Conservation (phyloP, 2,797 vertebrate genomes). For the Channa striata region DNA sequence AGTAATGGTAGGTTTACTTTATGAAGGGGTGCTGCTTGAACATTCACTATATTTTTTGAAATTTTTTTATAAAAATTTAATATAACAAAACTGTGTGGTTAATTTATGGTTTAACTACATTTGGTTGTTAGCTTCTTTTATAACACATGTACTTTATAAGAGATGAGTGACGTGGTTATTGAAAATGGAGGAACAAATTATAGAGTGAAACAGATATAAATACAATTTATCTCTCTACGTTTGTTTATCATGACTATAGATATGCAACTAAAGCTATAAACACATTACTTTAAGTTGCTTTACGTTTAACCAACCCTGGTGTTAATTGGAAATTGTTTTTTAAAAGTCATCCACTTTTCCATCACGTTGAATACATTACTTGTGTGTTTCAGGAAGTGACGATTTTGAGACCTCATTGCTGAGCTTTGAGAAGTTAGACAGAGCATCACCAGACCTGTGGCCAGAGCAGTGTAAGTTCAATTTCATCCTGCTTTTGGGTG, state of each 20-base stretch:
- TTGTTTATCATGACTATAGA: neutral
- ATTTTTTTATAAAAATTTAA: too few species aligned
- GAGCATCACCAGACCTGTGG: constrained; percentile 97
- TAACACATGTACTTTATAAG: too few species aligned
- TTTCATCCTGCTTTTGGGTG: neutral
- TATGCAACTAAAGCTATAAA: neutral
- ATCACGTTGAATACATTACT: neutral
- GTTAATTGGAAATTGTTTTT: neutral
- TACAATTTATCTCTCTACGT: neutral
- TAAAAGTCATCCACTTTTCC: neutral
- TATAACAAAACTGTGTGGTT: too few species aligned
- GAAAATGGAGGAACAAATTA: too few species aligned
- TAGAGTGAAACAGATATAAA: too few species aligned
- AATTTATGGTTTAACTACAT: too few species aligned
- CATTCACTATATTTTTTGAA: too few species aligned
- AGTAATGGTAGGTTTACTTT: neutral
- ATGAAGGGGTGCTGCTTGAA: neutral
- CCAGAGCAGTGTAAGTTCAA: constrained; percentile 93
- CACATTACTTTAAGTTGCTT: neutral
- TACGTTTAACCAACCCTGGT: neutral
- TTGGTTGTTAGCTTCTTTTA: too few species aligned
- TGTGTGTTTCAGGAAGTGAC: constrained; percentile 79
- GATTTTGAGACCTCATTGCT: constrained; percentile 95
- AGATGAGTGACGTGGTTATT: too few species aligned
- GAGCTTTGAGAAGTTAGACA: constrained; percentile 97